These are phyloP conservation scores for Borostomias antarcticus DNA, from an alignment of 2,797 vertebrate genomes.

Conservation along the genomic window DNA sequence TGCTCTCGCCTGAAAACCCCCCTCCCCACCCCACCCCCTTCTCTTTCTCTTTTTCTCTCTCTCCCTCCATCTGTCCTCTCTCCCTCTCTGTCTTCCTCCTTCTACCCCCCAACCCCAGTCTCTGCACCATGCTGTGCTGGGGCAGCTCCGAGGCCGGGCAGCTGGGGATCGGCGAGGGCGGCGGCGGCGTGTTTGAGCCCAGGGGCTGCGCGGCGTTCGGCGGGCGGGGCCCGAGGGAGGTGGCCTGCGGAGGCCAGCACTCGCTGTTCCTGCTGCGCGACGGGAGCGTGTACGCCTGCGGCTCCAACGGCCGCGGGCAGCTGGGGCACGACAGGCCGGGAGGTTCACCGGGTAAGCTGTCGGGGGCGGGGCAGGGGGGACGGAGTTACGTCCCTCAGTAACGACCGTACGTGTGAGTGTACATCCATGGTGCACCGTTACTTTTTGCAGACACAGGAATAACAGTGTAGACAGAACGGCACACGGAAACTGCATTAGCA, in stretches of 20 bases:
- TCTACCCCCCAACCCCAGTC: slow-evolving; percentile 34
- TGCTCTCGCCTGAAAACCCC: slow-evolving; percentile 60
- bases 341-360: slow-evolving; percentile 80
- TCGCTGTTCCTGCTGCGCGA: slow-evolving; percentile 90
- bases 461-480: too few species aligned
- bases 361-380: background rate
- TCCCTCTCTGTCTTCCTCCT: slow-evolving; percentile 37
- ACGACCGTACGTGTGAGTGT: too few species aligned
- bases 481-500: too few species aligned
- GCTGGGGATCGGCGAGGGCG: slow-evolving; percentile 82
- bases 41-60: slow-evolving; percentile 16
- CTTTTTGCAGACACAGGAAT: too few species aligned
- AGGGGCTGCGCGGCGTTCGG: slow-evolving; percentile 80
- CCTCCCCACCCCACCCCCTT: slow-evolving; percentile 38
- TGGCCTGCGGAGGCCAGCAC: slow-evolving; percentile 88
- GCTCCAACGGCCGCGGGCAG: slow-evolving; percentile 90
- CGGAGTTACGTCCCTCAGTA: too few species aligned
- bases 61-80: slow-evolving; percentile 31
- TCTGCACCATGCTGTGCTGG: slow-evolving; percentile 91
- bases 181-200: slow-evolving; percentile 82
- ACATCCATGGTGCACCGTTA: too few species aligned
- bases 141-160: slow-evolving; percentile 91
- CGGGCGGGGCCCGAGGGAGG: slow-evolving; percentile 83
- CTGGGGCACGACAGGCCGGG: slow-evolving; percentile 88
- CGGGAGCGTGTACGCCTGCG: slow-evolving; percentile 91